Conservation (phyloP, 23 tunicate species). For the Diplosoma virens region DNA sequence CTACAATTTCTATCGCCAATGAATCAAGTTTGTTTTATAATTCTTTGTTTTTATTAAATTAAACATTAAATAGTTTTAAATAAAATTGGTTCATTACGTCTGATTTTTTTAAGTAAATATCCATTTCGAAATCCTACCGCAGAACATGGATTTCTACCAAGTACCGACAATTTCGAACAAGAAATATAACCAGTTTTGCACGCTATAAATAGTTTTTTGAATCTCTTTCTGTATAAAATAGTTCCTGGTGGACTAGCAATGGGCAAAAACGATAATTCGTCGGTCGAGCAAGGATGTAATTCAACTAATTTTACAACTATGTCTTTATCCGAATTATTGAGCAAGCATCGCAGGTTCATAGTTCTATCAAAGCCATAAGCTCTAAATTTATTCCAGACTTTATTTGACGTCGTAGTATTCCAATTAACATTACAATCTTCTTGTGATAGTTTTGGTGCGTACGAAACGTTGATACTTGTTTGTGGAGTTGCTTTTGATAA, state of each 20-base stretch:
- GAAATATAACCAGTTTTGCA: slow-evolving; percentile 44
- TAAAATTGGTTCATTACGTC: slow-evolving; percentile 31
- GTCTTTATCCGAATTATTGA: slow-evolving; percentile 15
- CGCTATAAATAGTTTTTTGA: slow-evolving; percentile 25
- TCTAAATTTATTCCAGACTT: slow-evolving; percentile 39
- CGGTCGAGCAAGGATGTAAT: neutral
- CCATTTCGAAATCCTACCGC: slow-evolving; percentile 68
- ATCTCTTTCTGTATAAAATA: slow-evolving; percentile 21
- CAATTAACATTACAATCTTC: slow-evolving; percentile 34
- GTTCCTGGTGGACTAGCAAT: slow-evolving; percentile 22
- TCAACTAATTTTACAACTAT: slow-evolving; percentile 25
- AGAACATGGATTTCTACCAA: slow-evolving; percentile 7
- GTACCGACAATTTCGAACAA: slow-evolving; percentile 22
- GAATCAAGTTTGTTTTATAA: too few species aligned
- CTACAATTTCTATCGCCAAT: too few species aligned
- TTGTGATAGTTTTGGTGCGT: slow-evolving; percentile 48
- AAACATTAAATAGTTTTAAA: slow-evolving; percentile 21
- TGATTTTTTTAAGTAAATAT: slow-evolving; percentile 22
- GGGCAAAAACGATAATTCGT: neutral
- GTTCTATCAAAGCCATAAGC: slow-evolving; percentile 58
- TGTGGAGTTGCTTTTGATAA: slow-evolving; percentile 44
- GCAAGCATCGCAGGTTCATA: slow-evolving; percentile 21
- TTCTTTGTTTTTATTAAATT: too few species aligned
- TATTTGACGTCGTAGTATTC: slow-evolving; percentile 20
- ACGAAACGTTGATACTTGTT: slow-evolving; percentile 1